Evolutionary conservation across 2,888 invertebrate species (phyloP).

Genomic region (Antheraea yamamai): DNA sequence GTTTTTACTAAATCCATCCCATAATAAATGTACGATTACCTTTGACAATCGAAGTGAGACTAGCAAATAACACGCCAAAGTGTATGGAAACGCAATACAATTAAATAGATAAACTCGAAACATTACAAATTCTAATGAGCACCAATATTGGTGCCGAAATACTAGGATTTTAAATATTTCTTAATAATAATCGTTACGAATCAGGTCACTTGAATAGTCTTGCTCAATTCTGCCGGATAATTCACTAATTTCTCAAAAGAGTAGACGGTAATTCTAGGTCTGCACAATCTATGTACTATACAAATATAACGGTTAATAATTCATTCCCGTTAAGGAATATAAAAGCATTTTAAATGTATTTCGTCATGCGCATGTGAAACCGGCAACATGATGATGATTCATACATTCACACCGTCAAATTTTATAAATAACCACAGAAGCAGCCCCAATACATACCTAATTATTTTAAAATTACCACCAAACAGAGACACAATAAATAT

Average conservation of each 20-base stretch:
- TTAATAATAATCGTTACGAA: too few relatives aligned
- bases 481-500: constrained; percentile 18
- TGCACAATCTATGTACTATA: not conserved
- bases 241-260: not conserved
- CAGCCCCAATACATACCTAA: not conserved
- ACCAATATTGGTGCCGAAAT: too few relatives aligned
- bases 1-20: too few relatives aligned
- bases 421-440: not conserved
- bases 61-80: too few relatives aligned
- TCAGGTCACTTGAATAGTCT: too few relatives aligned
- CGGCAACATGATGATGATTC: not conserved
- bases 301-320: constrained; percentile 1
- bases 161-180: too few relatives aligned
- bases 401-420: not conserved
- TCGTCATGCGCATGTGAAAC: not conserved
- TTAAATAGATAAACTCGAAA: too few relatives aligned
- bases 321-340: not conserved
- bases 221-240: too few relatives aligned
- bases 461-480: constrained; percentile 2
- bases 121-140: too few relatives aligned
- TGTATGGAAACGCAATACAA: too few relatives aligned
- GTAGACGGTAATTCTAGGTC: not conserved
- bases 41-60: too few relatives aligned
- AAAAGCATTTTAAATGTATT: not conserved
- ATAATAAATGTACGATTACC: too few relatives aligned